A percentile compares a stretch with the other conserved stretches of the same genome.
Evolutionary conservation across 1,140 invertebrate species (phyloP).

Genomic region (Phthorimaea operculella): DNA sequence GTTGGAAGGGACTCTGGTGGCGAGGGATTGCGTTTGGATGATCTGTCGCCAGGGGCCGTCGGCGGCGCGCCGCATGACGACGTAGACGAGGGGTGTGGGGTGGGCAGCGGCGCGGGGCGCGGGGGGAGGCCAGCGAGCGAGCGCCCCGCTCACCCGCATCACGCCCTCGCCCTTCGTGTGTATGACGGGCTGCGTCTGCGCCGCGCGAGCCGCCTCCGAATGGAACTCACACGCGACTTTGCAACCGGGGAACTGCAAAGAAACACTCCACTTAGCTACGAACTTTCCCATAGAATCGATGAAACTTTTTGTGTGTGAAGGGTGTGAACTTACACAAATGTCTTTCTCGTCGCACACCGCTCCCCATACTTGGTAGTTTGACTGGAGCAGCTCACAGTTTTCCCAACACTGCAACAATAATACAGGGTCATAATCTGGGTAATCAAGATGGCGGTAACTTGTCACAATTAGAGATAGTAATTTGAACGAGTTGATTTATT

Average conservation of each 20-base stretch:
- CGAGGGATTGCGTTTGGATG: conserved; percentile 71
- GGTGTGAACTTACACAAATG: conserved; percentile 74
- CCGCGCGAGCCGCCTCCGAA: conserved; percentile 68
- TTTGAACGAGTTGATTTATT: conserved; percentile 32
- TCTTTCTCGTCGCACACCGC: conserved; percentile 76
- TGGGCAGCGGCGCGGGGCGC: conserved; percentile 62
- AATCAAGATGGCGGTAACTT: conserved; percentile 19
- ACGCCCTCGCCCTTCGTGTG: conserved; percentile 75
- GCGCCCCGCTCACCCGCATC: conserved; percentile 68
- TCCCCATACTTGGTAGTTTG: conserved; percentile 78
- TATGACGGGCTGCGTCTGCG: conserved; percentile 73
- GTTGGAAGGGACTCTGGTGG: conserved; percentile 70
- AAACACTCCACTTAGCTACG: conserved; percentile 23
- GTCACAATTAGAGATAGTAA: conserved; percentile 22
- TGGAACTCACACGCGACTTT: conserved; percentile 77
- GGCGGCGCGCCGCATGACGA: conserved; percentile 72
- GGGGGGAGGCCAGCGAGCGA: conserved; percentile 72
- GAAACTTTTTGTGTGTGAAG: not conserved
- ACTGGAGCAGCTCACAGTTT: conserved; percentile 79
- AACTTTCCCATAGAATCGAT: not conserved
- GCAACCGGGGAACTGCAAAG: conserved; percentile 75
- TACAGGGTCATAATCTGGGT: conserved; percentile 15
- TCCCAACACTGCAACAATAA: conserved; percentile 82
- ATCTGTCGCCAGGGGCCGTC: conserved; percentile 75
- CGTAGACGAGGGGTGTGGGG: conserved; percentile 72